Percentiles rank a stretch among this genome's conserved stretches.
phyloP scores from a whole-genome alignment of 2,888 invertebrate genomes.

The Gortyna flavago region DNA sequence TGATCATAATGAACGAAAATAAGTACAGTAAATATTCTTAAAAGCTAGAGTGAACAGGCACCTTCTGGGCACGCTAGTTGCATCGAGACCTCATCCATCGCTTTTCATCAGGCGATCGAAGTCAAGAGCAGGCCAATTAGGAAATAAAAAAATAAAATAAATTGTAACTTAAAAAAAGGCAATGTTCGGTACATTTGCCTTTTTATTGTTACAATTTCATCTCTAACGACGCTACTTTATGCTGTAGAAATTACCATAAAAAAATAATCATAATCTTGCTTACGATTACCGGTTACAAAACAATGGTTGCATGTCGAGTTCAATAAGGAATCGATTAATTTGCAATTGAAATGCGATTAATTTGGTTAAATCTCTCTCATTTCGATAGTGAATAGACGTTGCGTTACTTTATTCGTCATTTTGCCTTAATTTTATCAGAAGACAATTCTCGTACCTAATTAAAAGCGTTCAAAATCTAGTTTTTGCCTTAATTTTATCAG shows the following conservation, averaged over 20 bases:
- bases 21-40: background rate
- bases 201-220: too few species aligned
- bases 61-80: too few species aligned
- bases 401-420: background rate
- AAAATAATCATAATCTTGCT: conserved; percentile 19
- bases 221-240: background rate
- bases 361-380: conserved; percentile 21
- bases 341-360: conserved; percentile 13
- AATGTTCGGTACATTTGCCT: background rate
- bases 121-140: background rate
- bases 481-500: background rate
- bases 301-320: conserved; percentile 24
- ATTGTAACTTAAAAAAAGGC: background rate
- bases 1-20: background rate
- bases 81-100: background rate
- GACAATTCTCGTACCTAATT: background rate
- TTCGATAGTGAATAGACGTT: background rate
- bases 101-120: background rate
- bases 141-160: background rate
- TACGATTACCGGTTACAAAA: conserved; percentile 18
- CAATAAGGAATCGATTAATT: conserved; percentile 23
- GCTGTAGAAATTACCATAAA: background rate
- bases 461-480: background rate
- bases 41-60: background rate
- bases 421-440: background rate